A percentile compares a stretch with the other conserved stretches of the same genome.
Evolutionary conservation across 2,113 vertebrate genomes (phyloP).

Genomic region (Chlamydotis undulata): DNA sequence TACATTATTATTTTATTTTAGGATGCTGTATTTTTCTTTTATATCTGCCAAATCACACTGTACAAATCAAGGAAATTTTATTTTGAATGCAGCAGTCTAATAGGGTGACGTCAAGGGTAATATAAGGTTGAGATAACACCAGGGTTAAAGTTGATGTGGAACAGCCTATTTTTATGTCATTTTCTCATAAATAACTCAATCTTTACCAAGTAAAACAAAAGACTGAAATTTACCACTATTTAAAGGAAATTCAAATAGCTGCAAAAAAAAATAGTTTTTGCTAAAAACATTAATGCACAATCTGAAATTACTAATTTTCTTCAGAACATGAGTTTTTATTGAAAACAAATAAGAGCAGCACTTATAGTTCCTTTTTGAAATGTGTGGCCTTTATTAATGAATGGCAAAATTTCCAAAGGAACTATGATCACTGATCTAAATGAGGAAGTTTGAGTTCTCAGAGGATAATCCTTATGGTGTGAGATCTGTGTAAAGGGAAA

Average conservation of each 20-base stretch:
- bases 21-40: neutral
- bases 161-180: neutral
- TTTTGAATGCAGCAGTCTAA: neutral
- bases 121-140: neutral
- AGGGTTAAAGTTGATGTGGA: neutral
- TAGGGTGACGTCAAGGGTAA: neutral
- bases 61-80: neutral
- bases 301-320: neutral
- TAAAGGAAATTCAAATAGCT: neutral
- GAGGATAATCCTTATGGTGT: neutral
- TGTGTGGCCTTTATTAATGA: neutral
- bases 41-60: neutral
- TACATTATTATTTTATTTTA: neutral
- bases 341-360: neutral
- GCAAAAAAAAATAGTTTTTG: neutral
- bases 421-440: neutral
- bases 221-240: neutral
- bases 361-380: neutral
- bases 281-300: neutral
- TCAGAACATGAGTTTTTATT: neutral
- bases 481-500: neutral
- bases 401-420: neutral
- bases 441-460: neutral
- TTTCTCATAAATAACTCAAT: neutral
- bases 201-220: neutral